phyloP scores from a whole-genome alignment of 2,888 invertebrate genomes.

The Fragum whitleyi region DNA sequence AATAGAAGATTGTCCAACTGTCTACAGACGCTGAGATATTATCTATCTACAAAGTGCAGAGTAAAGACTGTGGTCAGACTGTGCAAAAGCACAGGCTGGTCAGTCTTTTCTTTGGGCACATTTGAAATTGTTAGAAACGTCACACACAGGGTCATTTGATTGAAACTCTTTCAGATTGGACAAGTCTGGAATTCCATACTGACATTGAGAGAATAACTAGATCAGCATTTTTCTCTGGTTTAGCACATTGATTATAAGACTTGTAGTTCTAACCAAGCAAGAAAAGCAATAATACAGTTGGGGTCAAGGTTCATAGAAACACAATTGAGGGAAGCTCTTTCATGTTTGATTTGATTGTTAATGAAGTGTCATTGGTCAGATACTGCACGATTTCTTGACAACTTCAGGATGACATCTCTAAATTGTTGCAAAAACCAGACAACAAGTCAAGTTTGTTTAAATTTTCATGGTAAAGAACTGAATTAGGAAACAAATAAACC shows the following conservation, averaged over 20 bases:
- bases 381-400: background rate
- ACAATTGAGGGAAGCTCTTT: background rate
- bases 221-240: background rate
- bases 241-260: background rate
- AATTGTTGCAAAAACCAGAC: background rate
- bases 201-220: too few relatives aligned
- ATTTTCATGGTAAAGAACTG: too few relatives aligned
- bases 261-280: background rate
- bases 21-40: too few relatives aligned
- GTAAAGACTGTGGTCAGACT: too few relatives aligned
- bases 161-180: background rate
- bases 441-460: too few relatives aligned
- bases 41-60: too few relatives aligned
- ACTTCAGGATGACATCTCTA: background rate
- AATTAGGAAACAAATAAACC: too few relatives aligned
- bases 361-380: slow-evolving; percentile 1
- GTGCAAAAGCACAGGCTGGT: too few relatives aligned
- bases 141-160: too few relatives aligned
- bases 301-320: background rate
- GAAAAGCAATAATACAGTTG: slow-evolving; percentile 1
- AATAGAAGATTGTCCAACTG: too few relatives aligned
- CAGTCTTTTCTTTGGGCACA: too few relatives aligned
- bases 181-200: background rate
- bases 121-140: too few relatives aligned
- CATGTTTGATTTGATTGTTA: background rate